A percentile compares a stretch with the other conserved stretches of the same genome.
phyloP scores from a whole-genome alignment of 2,888 invertebrate genomes.

The Acrocyrtus sp. region DNA sequence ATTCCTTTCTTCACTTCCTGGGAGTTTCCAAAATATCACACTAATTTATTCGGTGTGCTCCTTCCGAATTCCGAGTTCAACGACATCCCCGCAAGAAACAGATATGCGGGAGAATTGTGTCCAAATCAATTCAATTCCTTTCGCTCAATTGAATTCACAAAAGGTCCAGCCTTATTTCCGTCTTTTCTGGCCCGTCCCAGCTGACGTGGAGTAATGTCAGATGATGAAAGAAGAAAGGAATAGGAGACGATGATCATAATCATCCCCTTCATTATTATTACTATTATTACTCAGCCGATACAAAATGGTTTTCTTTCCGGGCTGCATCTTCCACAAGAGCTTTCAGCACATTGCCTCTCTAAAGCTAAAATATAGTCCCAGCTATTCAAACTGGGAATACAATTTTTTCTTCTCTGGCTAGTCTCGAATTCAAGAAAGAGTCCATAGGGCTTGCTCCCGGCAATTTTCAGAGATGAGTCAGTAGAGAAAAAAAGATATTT shows the following conservation, averaged over 20 bases:
- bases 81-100: neutral
- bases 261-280: no score
- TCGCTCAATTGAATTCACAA: slow-evolving; percentile 25
- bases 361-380: no score
- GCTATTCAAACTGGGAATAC: no score
- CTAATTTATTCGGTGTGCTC: neutral
- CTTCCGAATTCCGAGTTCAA: neutral
- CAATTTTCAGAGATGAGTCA: no score
- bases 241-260: neutral
- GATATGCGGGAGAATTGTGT: neutral
- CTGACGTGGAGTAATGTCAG: slow-evolving; percentile 6
- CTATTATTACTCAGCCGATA: no score
- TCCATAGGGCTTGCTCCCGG: slow-evolving; percentile 1
- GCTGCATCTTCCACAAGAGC: no score
- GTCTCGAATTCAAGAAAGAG: no score
- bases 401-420: neutral
- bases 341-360: no score
- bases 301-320: no score
- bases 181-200: neutral
- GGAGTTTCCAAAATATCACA: no score
- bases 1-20: neutral
- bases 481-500: no score
- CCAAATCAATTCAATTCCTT: slow-evolving; percentile 25
- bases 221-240: slow-evolving; percentile 7
- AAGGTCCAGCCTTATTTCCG: slow-evolving; percentile 8